Evolutionary conservation across 2,888 invertebrate species (phyloP), one percentile per base, ranked within the genome.

Genomic region (Eupsilia transversa): DNA sequence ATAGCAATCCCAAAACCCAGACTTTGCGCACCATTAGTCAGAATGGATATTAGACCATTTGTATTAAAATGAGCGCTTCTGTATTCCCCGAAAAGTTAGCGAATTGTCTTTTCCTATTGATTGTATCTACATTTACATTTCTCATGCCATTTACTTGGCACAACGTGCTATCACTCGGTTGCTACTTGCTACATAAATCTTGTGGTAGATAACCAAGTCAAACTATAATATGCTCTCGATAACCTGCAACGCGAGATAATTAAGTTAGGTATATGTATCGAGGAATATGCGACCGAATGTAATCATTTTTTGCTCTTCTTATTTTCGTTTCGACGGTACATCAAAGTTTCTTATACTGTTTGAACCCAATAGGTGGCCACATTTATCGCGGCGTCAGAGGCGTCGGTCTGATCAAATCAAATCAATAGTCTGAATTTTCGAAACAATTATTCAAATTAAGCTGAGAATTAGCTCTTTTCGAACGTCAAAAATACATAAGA

Each of bases 11-110:
- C 17, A 14, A 74, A 77, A 54, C 64, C 80, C 59, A 77, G 80
- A 65, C 80, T 80, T 65, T 60, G 46, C 64, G 74, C 57, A 38
- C 59, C 59, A 65, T 77, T 77, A 80, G 80, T 77, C 59, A 65
- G 33, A 74, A 74, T 46, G 64, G 52, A 46, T 74, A 74, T 74
- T 59, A 74, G 77, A 60, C 59, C 74, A 74, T 77, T 80, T 73
- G 59, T 41, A 77, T 77, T 80, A 74, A 80, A 74, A 74, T 61
- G 27, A 46, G 54, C 27, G n/a, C 30, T 46, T 56, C 54, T 54
- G 9, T 49, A 49, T 33, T 52, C 30, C 10, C n/a, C 17, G 14
- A 49, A 77, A 70, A 52, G 56, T 70, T 77, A 7, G n/a, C 30
- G 4, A 60, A 76, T 59, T 49, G 38, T 41, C 46, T 33, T 72